Evolutionary conservation across 2,113 vertebrate genomes (phyloP).

Genomic region (Cyprinodon tularosa): DNA sequence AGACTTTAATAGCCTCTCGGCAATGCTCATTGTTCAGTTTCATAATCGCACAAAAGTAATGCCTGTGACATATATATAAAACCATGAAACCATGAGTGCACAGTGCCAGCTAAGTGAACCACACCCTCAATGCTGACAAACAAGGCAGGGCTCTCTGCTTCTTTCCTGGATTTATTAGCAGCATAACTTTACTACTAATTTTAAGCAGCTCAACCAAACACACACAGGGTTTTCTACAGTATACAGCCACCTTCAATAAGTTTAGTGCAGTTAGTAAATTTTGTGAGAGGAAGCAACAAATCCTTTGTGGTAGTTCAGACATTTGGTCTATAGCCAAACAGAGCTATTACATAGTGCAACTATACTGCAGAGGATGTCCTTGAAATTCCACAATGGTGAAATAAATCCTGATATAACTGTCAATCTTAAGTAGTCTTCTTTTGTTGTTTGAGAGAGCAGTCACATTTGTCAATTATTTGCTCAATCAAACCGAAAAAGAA

Average conservation of each 20-base stretch:
- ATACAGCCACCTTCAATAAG: conserved; percentile 3
- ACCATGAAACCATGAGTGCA: conserved; percentile 25
- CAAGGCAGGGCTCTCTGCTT: neutral
- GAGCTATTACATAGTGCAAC: conserved; percentile 43
- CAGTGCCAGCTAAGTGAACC: conserved; percentile 35
- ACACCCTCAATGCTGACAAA: conserved; percentile 56
- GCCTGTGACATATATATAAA: conserved; percentile 34
- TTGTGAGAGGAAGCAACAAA: conserved; percentile 21
- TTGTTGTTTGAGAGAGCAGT: conserved; percentile 14
- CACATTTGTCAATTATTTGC: conserved; percentile 73
- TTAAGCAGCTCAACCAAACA: neutral
- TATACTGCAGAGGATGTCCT: neutral
- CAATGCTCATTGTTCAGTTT: conserved; percentile 46
- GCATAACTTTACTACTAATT: neutral
- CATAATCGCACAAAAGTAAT: conserved; percentile 33
- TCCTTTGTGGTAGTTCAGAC: conserved; percentile 41
- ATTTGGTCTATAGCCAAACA: conserved; percentile 34
- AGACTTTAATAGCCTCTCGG: conserved; percentile 49
- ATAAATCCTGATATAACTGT: conserved; percentile 14
- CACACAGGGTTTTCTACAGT: neutral
- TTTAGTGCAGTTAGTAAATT: conserved; percentile 18
- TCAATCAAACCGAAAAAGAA: conserved; percentile 44
- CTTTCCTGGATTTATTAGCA: neutral
- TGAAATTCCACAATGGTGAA: conserved; percentile 42
- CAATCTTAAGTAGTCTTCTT: conserved; percentile 2